phyloP scores from a whole-genome alignment of 2,797 vertebrate species.

The Lagocephalus sceleratus region DNA sequence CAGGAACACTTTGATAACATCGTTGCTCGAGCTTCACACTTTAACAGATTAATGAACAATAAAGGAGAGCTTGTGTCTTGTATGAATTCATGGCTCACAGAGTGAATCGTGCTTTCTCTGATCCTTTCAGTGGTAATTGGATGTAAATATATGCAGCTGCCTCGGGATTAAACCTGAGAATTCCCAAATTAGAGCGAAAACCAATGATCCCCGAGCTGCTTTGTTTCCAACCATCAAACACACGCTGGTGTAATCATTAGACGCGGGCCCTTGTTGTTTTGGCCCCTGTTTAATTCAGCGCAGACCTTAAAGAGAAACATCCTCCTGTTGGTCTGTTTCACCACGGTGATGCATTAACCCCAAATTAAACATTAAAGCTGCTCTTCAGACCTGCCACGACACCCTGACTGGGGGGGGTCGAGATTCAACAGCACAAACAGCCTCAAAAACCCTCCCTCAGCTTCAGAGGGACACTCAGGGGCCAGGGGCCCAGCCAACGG shows the following conservation, averaged over 20 bases:
- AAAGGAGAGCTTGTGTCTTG: background rate
- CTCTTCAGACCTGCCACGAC: no score
- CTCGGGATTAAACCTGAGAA: slow-evolving; percentile 11
- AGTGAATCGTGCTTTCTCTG: background rate
- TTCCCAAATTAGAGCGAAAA: slow-evolving; percentile 6
- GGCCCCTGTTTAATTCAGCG: background rate
- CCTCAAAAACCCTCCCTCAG: no score
- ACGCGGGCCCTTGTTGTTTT: background rate
- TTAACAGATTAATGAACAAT: no score
- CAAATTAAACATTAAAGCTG: no score
- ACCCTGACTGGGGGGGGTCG: no score
- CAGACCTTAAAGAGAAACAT: background rate
- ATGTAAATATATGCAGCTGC: slow-evolving; percentile 35
- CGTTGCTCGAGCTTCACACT: no score
- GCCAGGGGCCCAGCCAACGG: no score
- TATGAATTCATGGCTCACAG: background rate
- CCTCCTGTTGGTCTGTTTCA: background rate
- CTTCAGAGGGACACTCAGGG: no score
- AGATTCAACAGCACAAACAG: no score
- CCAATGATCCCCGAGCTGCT: background rate
- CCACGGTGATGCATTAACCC: no score
- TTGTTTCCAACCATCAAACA: background rate
- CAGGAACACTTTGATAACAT: no score
- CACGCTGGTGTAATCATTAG: background rate
- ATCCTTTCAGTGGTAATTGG: slow-evolving; percentile 9